phyloP scores from a whole-genome alignment of 2,888 invertebrate genomes.

The Nomada ferruginata region DNA sequence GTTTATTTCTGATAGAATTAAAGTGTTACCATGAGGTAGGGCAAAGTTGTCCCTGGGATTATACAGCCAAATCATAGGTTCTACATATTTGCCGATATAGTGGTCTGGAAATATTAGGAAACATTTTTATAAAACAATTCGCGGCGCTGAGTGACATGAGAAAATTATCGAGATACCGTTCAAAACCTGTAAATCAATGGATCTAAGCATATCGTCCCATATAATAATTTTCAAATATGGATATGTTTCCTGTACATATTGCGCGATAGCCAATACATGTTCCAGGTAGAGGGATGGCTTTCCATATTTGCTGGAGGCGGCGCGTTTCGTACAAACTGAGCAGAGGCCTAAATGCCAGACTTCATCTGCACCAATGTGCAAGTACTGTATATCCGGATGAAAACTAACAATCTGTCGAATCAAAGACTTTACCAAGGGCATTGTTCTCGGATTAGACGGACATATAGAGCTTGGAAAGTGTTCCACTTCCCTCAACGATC shows the following conservation, averaged over 20 bases:
- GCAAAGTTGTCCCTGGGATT: conserved; percentile 86
- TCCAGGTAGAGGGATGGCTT: conserved; percentile 88
- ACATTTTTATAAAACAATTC: conserved; percentile 37
- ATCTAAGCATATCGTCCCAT: conserved; percentile 95
- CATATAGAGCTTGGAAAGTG: conserved; percentile 90
- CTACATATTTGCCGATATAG: conserved; percentile 86
- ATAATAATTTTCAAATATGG: conserved; percentile 89
- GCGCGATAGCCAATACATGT: conserved; percentile 88
- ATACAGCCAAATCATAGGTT: conserved; percentile 90
- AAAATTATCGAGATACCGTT: conserved; percentile 84
- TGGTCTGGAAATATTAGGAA: conserved; percentile 84
- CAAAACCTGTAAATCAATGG: conserved; percentile 85
- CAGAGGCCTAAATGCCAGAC: conserved; percentile 91
- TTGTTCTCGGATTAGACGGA: conserved; percentile 88
- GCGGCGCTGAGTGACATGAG: conserved; percentile 15
- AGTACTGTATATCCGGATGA: conserved; percentile 88
- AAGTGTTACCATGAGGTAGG: conserved; percentile 81
- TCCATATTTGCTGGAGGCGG: conserved; percentile 85
- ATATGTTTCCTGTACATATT: conserved; percentile 87
- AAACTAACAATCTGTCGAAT: conserved; percentile 89
- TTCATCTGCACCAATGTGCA: conserved; percentile 94
- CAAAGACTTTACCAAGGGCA: conserved; percentile 88
- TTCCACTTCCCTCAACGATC: conserved; percentile 88
- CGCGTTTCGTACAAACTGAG: conserved; percentile 85
- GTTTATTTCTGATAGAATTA: background rate